These are phyloP conservation scores for Lutraria rhynchaena DNA, from an alignment of 1,140 invertebrate genomes.

Conservation along the genomic window DNA sequence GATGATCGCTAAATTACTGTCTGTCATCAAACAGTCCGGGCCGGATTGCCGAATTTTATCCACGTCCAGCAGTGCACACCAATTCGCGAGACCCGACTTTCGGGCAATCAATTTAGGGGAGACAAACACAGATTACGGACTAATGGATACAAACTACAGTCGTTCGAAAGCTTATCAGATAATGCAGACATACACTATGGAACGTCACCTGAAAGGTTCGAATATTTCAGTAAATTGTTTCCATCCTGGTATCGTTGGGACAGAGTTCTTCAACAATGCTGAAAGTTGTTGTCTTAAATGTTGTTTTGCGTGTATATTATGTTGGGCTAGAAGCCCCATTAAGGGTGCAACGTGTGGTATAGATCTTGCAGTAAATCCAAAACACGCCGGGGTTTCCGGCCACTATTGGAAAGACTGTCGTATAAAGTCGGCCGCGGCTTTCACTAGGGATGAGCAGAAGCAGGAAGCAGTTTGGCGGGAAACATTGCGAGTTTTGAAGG, in stretches of 20 bases:
- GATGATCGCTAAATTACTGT: slow-evolving; percentile 30
- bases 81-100: background rate
- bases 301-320: background rate
- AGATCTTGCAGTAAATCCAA: slow-evolving; percentile 12
- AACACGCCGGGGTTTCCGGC: background rate
- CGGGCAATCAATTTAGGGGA: slow-evolving; percentile 19
- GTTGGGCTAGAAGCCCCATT: background rate
- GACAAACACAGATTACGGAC: background rate
- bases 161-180: slow-evolving; percentile 43
- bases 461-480: slow-evolving; percentile 8
- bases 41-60: slow-evolving; percentile 29
- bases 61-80: slow-evolving; percentile 12
- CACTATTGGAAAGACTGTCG: slow-evolving; percentile 14
- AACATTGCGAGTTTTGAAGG: background rate
- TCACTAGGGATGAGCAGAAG: background rate
- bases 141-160: slow-evolving; percentile 33
- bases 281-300: background rate
- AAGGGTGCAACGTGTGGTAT: slow-evolving; percentile 4
- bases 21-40: slow-evolving; percentile 19
- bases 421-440: background rate
- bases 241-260: slow-evolving; percentile 18
- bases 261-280: background rate
- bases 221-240: slow-evolving; percentile 28
- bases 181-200: slow-evolving; percentile 28
- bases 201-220: background rate